Base-by-base conservation (phyloP, 2,797 vertebrate species). In the Erpetoichthys calabaricus region DNA sequence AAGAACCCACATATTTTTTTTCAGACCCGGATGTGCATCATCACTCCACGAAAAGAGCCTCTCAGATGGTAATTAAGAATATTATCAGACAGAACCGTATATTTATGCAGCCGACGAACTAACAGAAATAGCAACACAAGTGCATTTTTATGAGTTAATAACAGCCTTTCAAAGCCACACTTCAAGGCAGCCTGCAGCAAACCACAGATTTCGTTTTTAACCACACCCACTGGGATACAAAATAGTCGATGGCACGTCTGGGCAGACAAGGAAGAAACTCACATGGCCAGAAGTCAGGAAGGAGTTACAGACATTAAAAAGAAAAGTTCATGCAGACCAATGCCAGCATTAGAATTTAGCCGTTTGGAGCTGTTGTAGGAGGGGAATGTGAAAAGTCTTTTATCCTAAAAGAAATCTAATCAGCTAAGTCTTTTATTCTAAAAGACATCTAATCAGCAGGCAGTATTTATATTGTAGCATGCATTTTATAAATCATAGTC, bases 81-180 rank as follows among this genome's bases (percentile, higher is more conserved):
- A 75, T 72, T 67, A 70, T 65, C 71, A 63, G 64, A 59, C 4
- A 8, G 9, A 60, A 79, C 65, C 70, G 65, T 83, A 69, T 80
- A 82, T 73, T 84, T 86, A 80, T 45, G 58, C 62, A 59, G 60
- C 67, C 74, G 71, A 68, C 60, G 66, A 68, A 58, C 47, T 50
- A 67, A 74, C 80, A 73, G 71, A 71, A 83, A 84, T 84, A 83
- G 73, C 65, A 58, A 55, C 64, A 57, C 65, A 67, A 75, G 67
- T 68, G 65, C 64, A 46, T 60, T 76, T 76, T 74, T 70, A 77
- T 75, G 71, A 79, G 70, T 78, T 81, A 86, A 80, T 81, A 67
- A 77, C 66, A 67, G 75, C 71, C 75, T 78, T 67, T 70, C 69
- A 65, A 68, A 73, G 62, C 66, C 67, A 67, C 70, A 75, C 67